A percentile compares a stretch with the other conserved stretches of the same genome.
Evolutionary conservation across 1,140 invertebrate species (phyloP).

Genomic region (Rhysida immarginata): DNA sequence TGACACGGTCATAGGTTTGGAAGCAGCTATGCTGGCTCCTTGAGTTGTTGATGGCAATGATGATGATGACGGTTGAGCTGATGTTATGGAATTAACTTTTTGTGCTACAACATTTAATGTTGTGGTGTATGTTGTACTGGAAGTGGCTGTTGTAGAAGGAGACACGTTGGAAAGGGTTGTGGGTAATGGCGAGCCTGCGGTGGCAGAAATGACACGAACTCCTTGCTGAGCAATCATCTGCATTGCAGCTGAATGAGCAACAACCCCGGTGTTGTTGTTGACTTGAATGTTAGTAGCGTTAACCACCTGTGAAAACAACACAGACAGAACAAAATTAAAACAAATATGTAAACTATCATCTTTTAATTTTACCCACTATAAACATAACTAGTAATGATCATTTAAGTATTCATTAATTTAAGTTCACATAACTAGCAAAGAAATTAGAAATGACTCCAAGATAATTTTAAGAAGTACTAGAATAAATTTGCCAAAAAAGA

Average conservation of each 20-base stretch:
- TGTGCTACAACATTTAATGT: neutral
- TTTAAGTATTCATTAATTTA: no score
- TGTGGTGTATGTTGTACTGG: neutral
- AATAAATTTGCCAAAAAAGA: no score
- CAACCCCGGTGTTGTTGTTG: neutral
- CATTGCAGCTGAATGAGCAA: constrained; percentile 1
- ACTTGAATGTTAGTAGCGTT: neutral
- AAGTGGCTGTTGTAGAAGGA: neutral
- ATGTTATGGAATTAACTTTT: neutral
- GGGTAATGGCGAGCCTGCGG: neutral
- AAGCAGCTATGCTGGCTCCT: neutral
- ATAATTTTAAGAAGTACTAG: no score
- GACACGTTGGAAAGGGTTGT: no score
- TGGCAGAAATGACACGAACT: neutral
- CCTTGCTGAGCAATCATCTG: neutral
- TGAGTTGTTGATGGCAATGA: neutral
- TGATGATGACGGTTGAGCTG: neutral
- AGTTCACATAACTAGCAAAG: no score
- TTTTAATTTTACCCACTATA: no score
- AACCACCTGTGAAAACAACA: neutral
- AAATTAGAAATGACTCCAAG: no score
- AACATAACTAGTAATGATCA: no score
- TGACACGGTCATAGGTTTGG: neutral
- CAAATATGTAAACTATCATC: neutral
- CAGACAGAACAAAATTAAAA: neutral